Evolutionary conservation across 2,113 vertebrate genomes (phyloP), one percentile per base, ranked within the genome.

Genomic region (Syngnathus floridae): DNA sequence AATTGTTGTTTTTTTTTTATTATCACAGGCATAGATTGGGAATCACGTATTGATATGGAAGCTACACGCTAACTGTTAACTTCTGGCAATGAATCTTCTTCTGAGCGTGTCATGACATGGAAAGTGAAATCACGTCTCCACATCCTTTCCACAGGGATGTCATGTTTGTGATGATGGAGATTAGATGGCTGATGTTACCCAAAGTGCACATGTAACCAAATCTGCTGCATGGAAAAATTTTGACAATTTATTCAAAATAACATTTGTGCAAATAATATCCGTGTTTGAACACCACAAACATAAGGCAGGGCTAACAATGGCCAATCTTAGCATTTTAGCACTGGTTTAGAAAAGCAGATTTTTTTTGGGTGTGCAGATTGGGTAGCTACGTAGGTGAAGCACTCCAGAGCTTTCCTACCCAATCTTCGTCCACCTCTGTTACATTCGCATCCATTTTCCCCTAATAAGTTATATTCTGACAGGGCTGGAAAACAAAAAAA

Each of bases 401-500:
- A 62, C 61, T 31, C 17, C 36, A 43, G 14, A 22, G 10, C 0
- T 65, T 71, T 84, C 83, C 59, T 86, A 86, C 86, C 83, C 74
- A 73, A 14, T 75, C 48, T 55, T 69, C 76, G 71, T 77, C 73
- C 73, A 54, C 43, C 70, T 82, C 69, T 8, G 79, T 83, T 60
- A 74, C 59, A 73, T 69, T 79, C 74, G 80, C 45, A 2, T 87
- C 82, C 85, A 81, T 75, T 19, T 48, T n/a, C 19, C 19, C 2
- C 16, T 19, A 49, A 19, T 8, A 9, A 49, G 2, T 49, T 49
- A n/a, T n/a, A 49, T 3, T 68, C 49, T 56, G 62, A 75, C 12
- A 67, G 63, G 48, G 81, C 77, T 86, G 82, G 58, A 86, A 85
- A 72, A 69, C 62, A 86, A 55, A 71, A 71, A 65, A 81, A 59